Evolutionary conservation across 2,797 vertebrate species (phyloP).

Genomic region (Premnoplex brunnescens): DNA sequence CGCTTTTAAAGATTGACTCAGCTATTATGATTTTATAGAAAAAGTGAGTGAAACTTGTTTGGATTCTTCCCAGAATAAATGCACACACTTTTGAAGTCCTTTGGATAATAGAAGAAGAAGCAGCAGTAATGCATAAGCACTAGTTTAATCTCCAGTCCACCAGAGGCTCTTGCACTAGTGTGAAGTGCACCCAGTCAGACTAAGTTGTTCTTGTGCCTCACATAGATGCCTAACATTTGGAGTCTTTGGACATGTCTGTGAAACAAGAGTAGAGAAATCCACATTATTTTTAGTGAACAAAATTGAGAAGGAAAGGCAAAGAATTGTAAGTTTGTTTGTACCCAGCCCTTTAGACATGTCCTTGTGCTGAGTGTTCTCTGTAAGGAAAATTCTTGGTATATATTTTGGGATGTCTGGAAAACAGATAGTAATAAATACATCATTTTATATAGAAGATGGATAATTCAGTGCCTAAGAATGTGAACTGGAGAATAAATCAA

Average conservation of each 20-base stretch:
- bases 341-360: background rate
- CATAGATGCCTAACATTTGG: background rate
- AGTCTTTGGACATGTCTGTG: background rate
- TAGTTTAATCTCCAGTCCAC: background rate
- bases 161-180: background rate
- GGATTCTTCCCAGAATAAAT: slow-evolving; percentile 11
- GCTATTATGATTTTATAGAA: background rate
- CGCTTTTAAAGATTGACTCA: background rate
- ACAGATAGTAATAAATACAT: slow-evolving; percentile 5
- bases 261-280: background rate
- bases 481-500: slow-evolving; percentile 42
- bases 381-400: background rate
- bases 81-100: background rate
- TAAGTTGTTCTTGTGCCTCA: background rate
- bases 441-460: background rate
- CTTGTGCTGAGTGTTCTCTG: background rate
- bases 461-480: slow-evolving; percentile 2
- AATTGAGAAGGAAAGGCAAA: background rate
- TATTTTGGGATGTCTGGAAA: slow-evolving; percentile 15
- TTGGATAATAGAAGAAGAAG: background rate
- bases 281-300: background rate
- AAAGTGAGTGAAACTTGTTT: slow-evolving; percentile 1
- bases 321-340: background rate
- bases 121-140: background rate
- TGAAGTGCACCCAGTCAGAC: background rate